phyloP scores from a whole-genome alignment of 2,797 vertebrate genomes.

The Acestrorhynchus altus region DNA sequence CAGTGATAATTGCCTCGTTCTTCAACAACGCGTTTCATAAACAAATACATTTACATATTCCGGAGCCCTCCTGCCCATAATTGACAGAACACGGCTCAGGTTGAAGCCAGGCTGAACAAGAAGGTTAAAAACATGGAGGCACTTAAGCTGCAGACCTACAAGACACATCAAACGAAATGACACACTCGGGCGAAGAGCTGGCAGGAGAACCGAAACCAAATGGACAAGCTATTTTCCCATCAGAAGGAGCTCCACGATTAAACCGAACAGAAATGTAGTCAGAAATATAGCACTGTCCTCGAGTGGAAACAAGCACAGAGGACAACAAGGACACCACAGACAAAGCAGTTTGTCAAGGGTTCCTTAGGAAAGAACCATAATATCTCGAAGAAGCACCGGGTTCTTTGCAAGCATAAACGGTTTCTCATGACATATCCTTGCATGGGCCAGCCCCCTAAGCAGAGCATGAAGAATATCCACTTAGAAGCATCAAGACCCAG shows the following conservation, averaged over 20 bases:
- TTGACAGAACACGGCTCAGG: neutral
- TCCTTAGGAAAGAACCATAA: too few relatives aligned
- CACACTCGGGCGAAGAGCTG: neutral
- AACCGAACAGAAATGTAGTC: too few relatives aligned
- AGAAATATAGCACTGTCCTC: too few relatives aligned
- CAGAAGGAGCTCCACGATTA: constrained; percentile 3
- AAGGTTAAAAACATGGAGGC: neutral
- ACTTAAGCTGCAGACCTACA: neutral
- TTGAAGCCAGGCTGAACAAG: neutral
- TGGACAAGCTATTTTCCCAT: constrained; percentile 15
- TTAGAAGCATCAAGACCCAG: neutral
- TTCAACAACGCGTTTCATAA: constrained; percentile 26
- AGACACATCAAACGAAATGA: neutral
- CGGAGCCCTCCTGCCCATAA: neutral
- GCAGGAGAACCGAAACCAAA: neutral
- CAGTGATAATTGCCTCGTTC: constrained; percentile 15
- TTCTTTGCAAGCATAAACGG: too few relatives aligned
- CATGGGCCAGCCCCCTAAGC: too few relatives aligned
- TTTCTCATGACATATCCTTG: too few relatives aligned
- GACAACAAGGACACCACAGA: too few relatives aligned
- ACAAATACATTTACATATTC: neutral
- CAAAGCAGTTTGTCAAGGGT: too few relatives aligned
- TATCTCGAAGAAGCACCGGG: too few relatives aligned
- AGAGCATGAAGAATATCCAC: neutral
- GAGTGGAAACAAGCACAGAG: too few relatives aligned